A percentile compares a stretch with the other conserved stretches of the same genome.
Evolutionary conservation across 2,113 vertebrate species (phyloP).

Genomic region (Casuarius casuarius): DNA sequence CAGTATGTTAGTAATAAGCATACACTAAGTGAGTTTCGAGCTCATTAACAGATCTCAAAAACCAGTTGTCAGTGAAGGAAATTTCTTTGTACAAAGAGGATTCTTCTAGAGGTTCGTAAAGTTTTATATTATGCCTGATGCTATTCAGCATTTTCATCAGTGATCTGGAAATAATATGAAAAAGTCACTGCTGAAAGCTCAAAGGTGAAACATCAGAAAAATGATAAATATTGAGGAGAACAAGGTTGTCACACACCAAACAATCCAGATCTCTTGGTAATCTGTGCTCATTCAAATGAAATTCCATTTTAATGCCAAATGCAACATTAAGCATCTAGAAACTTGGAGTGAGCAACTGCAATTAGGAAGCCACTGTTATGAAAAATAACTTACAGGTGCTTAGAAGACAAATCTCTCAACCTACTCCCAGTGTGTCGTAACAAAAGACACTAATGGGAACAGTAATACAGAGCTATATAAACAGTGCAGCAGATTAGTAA

Average conservation of each 20-base stretch:
- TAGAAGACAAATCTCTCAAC: neutral
- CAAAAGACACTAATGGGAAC: neutral
- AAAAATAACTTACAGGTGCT: neutral
- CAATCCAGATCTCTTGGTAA: neutral
- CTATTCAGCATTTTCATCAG: neutral
- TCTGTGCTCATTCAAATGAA: neutral
- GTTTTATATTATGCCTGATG: neutral
- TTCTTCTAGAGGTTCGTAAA: neutral
- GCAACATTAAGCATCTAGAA: neutral
- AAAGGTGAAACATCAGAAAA: neutral
- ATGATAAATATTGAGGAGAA: neutral
- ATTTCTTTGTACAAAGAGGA: neutral
- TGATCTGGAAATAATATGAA: neutral
- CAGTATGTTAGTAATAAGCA: neutral
- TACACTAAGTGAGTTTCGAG: neutral
- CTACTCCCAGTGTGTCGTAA: neutral
- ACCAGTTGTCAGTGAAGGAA: neutral
- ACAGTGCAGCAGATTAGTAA: no score
- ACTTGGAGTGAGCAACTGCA: neutral
- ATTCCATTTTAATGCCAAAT: neutral
- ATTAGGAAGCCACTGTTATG: neutral
- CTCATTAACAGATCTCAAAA: neutral
- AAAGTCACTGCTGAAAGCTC: neutral
- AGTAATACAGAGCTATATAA: neutral
- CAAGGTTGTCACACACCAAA: neutral